Percentiles rank a stretch among this genome's conserved stretches.
Conservation (phyloP, 2,888 invertebrate species). For the Epirrita christyi region DNA sequence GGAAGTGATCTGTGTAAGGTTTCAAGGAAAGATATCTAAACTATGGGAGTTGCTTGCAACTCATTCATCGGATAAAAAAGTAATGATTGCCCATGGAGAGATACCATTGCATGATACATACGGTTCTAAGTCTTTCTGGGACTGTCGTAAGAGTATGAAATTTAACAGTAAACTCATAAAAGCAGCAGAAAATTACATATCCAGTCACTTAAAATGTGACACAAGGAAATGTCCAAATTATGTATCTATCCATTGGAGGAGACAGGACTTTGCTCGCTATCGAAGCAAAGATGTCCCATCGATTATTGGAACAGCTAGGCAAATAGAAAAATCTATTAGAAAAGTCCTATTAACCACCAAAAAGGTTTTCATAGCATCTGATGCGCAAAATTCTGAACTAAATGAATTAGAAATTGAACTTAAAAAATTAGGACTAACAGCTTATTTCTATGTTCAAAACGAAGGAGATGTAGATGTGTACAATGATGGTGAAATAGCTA, state of each 20-base stretch:
- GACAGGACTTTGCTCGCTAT: slow-evolving; percentile 93
- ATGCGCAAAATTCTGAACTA: slow-evolving; percentile 87
- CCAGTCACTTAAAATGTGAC: slow-evolving; percentile 56
- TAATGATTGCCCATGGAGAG: slow-evolving; percentile 93
- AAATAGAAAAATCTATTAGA: slow-evolving; percentile 86
- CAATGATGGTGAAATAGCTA: slow-evolving; percentile 94
- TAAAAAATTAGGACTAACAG: slow-evolving; percentile 53
- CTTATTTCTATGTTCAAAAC: slow-evolving; percentile 69
- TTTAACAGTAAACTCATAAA: slow-evolving; percentile 89
- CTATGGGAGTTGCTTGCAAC: slow-evolving; percentile 85
- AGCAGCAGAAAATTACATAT: slow-evolving; percentile 87
- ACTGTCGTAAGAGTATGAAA: slow-evolving; percentile 95
- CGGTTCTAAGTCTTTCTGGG: slow-evolving; percentile 94
- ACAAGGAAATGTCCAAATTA: slow-evolving; percentile 86
- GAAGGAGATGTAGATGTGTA: slow-evolving; percentile 77
- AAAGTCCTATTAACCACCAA: slow-evolving; percentile 66
- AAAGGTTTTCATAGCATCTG: slow-evolving; percentile 93
- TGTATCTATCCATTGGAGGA: slow-evolving; percentile 93
- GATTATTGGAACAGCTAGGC: slow-evolving; percentile 89
- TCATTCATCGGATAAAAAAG: slow-evolving; percentile 70
- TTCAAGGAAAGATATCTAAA: slow-evolving; percentile 90
- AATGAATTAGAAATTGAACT: slow-evolving; percentile 75
- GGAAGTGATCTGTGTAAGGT: slow-evolving; percentile 90
- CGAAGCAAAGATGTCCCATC: slow-evolving; percentile 91
- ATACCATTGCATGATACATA: slow-evolving; percentile 94